Evolutionary conservation across 2,113 vertebrate species (phyloP).

Genomic region (Dolichallabes microphthalmus): DNA sequence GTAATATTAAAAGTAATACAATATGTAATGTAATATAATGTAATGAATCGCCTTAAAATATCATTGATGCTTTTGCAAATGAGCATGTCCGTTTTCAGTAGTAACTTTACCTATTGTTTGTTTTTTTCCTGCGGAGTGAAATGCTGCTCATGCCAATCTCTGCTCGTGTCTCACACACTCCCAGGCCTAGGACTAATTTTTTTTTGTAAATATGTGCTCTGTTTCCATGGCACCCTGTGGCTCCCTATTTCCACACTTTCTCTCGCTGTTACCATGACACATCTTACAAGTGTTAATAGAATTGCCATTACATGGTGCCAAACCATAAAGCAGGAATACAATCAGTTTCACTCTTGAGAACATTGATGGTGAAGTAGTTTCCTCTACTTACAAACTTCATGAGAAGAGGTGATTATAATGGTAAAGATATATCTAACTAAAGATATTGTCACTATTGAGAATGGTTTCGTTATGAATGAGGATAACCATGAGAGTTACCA

Average conservation of each 20-base stretch:
- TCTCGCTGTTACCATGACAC: conserved; percentile 13
- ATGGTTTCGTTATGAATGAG: too few species aligned
- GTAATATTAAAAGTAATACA: neutral
- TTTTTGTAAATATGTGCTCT: conserved; percentile 12
- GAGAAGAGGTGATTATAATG: neutral
- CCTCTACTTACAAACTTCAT: neutral
- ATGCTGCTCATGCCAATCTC: neutral
- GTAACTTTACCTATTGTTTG: neutral
- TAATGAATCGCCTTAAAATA: neutral
- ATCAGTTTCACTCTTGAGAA: neutral
- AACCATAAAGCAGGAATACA: neutral
- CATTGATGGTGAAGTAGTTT: neutral
- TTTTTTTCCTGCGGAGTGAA: neutral
- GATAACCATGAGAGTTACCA: too few species aligned
- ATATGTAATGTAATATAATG: neutral
- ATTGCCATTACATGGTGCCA: conserved; percentile 1
- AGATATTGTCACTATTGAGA: too few species aligned
- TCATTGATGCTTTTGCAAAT: neutral
- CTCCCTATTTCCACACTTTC: conserved; percentile 12
- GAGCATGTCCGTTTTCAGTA: neutral
- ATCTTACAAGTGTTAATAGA: conserved; percentile 14
- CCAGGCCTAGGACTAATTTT: conserved; percentile 2
- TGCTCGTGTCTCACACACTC: neutral
- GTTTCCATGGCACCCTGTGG: conserved; percentile 28
- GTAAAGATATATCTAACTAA: too few species aligned